These are phyloP conservation scores for Blera fallax DNA, from an alignment of 2,888 invertebrate species.

Conservation along the genomic window DNA sequence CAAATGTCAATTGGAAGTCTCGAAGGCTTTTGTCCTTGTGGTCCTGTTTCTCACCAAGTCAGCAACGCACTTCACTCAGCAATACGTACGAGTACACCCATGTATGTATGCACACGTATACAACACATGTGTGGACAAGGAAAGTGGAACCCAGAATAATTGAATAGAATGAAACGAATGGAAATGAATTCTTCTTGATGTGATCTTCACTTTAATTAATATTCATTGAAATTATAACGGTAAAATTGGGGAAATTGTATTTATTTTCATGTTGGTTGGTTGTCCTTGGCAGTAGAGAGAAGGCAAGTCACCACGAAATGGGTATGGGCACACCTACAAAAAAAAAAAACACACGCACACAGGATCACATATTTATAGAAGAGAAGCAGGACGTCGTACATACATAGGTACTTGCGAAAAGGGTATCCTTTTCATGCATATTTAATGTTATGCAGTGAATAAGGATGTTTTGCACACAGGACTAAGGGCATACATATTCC, in stretches of 20 bases:
- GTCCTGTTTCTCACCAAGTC: background rate
- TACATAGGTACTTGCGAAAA: background rate
- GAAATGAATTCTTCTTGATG: slow-evolving; percentile 68
- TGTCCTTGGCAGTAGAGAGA: background rate
- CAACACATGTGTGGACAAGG: background rate
- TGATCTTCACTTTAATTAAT: slow-evolving; percentile 71
- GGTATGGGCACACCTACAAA: background rate
- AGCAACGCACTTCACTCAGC: background rate
- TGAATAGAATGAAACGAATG: slow-evolving; percentile 58
- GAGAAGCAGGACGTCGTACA: background rate
- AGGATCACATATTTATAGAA: background rate
- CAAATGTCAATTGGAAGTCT: slow-evolving; percentile 17
- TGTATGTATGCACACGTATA: background rate
- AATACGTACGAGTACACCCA: background rate
- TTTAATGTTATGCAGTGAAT: slow-evolving; percentile 33
- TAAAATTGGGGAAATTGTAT: slow-evolving; percentile 62
- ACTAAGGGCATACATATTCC: background rate
- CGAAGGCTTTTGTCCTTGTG: slow-evolving; percentile 1
- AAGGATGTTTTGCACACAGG: background rate
- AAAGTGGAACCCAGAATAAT: slow-evolving; percentile 52
- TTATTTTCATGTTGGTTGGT: slow-evolving; percentile 31
- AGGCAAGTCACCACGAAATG: background rate
- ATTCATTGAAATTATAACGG: slow-evolving; percentile 73
- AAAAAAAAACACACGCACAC: no score
- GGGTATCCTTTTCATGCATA: slow-evolving; percentile 52